Conservation (phyloP, 2,888 invertebrate genomes). For the Drosophila meridionalis region DNA sequence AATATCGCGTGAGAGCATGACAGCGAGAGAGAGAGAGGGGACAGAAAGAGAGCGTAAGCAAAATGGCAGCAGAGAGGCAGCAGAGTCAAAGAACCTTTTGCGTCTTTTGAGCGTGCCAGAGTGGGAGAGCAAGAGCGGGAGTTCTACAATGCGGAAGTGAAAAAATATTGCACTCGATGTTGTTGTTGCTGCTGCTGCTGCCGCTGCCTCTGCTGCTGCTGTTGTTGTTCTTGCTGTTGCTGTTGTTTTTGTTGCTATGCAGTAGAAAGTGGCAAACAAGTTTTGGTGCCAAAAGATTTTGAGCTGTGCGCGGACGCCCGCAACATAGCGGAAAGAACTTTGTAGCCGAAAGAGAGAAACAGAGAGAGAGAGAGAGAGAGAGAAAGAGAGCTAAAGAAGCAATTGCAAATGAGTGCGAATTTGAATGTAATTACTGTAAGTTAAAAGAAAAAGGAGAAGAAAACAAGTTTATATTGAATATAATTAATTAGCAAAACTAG, state of each 20-base stretch:
- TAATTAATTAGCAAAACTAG: not conserved
- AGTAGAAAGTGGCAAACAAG: conserved; percentile 64
- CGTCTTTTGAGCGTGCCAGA: conserved; percentile 47
- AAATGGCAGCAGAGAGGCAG: conserved; percentile 43
- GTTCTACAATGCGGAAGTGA: conserved; percentile 71
- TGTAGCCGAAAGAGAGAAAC: not conserved
- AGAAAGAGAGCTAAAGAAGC: too few relatives aligned
- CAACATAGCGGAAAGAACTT: conserved; percentile 53
- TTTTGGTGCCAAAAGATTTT: conserved; percentile 45
- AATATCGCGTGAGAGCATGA: conserved; percentile 32
- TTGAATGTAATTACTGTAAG: not conserved
- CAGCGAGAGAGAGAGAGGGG: conserved; percentile 22
- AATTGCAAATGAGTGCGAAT: conserved; percentile 3
- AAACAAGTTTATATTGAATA: not conserved
- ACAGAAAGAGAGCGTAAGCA: conserved; percentile 21
- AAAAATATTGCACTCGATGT: conserved; percentile 52
- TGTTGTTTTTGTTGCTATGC: conserved; percentile 38
- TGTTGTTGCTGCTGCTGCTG: conserved; percentile 32
- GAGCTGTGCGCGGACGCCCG: conserved; percentile 38
- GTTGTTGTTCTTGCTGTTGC: conserved; percentile 15
- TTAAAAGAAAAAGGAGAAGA: not conserved
- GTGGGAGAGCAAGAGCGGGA: conserved; percentile 19
- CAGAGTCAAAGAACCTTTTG: conserved; percentile 58
- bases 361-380: not conserved
- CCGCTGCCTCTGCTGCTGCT: conserved; percentile 9